A percentile compares a stretch with the other conserved stretches of the same genome.
These are phyloP conservation scores for Mesocentrotus franciscanus DNA, from an alignment of 53 echinoderm and acorn worm species.

Conservation along the genomic window DNA sequence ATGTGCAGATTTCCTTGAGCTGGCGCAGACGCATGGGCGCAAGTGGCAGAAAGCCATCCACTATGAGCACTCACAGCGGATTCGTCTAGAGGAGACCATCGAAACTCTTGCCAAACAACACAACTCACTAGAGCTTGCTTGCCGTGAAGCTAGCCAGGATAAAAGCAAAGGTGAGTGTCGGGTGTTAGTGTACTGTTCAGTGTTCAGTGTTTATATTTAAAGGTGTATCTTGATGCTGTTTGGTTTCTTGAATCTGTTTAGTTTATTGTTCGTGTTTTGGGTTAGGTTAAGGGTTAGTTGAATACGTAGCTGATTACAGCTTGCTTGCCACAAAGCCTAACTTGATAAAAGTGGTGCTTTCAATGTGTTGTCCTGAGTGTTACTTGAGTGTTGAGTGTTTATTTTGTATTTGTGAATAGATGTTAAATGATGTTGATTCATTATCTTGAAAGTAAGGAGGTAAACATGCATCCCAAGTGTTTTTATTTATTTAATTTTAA, in stretches of 20 bases:
- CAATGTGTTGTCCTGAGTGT: too few relatives aligned
- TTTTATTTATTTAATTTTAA: too few relatives aligned
- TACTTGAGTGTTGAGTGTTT: neutral
- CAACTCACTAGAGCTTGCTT: constrained; percentile 93
- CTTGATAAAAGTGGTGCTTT: too few relatives aligned
- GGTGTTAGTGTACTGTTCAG: neutral
- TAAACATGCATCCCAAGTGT: too few relatives aligned
- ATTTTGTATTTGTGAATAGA: neutral
- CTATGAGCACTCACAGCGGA: constrained; percentile 88
- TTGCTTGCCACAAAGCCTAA: neutral
- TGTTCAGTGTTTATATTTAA: neutral
- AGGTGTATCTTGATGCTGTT: too few relatives aligned
- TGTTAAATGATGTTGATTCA: too few relatives aligned
- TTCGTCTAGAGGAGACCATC: constrained; percentile 94
- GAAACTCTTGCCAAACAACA: constrained; percentile 99
- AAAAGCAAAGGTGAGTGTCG: constrained; percentile 75
- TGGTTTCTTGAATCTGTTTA: too few relatives aligned
- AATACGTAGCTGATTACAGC: neutral
- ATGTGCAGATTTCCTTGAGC: constrained; percentile 88
- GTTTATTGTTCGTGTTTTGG: too few relatives aligned
- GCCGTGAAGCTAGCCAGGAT: constrained; percentile 77
- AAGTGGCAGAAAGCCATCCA: constrained; percentile 97
- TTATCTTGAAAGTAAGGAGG: too few relatives aligned
- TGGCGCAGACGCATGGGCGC: constrained; percentile 92
- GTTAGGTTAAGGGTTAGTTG: too few relatives aligned